Conservation (phyloP, 2,797 vertebrate genomes). For the Rhinogobio ventralis region DNA sequence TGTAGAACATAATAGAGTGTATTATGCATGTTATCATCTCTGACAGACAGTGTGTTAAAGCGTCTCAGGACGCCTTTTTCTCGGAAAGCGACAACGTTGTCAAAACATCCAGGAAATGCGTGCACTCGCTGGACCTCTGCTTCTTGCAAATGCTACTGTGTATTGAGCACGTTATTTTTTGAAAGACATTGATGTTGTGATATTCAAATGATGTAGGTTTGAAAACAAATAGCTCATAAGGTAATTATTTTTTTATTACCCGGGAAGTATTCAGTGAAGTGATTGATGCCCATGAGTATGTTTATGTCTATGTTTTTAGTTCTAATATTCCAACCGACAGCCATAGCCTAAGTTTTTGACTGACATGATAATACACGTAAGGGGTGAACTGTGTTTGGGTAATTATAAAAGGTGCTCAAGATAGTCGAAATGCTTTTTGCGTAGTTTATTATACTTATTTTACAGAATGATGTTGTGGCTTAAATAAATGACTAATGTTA, state of each 20-base stretch:
- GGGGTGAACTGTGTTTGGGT: background rate
- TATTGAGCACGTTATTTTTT: background rate
- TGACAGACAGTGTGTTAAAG: background rate
- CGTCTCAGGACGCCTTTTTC: background rate
- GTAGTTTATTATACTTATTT: no score
- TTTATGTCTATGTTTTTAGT: no score
- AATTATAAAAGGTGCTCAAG: background rate
- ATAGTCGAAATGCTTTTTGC: no score
- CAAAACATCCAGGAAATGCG: background rate
- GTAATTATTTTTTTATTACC: no score
- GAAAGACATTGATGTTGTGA: no score
- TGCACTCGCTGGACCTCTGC: background rate
- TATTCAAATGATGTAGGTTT: no score
- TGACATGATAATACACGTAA: background rate
- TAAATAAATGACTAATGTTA: background rate
- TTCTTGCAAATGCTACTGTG: background rate
- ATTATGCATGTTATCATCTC: background rate
- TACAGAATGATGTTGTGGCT: background rate
- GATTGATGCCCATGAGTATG: no score
- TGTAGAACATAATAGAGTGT: background rate
- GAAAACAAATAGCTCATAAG: no score
- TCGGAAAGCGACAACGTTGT: fast-evolving
- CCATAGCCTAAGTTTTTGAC: background rate
- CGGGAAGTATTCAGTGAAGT: no score
- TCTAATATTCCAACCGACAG: no score